Percentiles rank a stretch among this genome's conserved stretches.
Conservation (phyloP, 1,140 invertebrate species). For the Zophobas atratus region DNA sequence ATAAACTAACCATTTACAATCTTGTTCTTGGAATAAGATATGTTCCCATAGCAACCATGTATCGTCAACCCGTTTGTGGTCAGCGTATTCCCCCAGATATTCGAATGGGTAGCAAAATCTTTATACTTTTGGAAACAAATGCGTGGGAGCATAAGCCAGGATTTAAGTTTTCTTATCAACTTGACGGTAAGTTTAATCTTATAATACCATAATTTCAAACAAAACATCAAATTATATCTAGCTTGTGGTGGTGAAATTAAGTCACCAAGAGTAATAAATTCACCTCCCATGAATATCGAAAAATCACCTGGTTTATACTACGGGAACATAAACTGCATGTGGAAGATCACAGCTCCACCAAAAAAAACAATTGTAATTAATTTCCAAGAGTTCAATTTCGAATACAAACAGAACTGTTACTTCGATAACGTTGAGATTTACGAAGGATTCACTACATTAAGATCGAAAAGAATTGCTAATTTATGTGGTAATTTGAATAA, state of each 20-base stretch:
- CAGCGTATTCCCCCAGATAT: constrained; percentile 62
- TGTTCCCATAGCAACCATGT: background rate
- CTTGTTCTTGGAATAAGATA: constrained; percentile 14
- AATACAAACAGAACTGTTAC: constrained; percentile 61
- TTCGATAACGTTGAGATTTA: constrained; percentile 76
- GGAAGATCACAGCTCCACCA: constrained; percentile 82
- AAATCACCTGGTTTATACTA: constrained; percentile 60
- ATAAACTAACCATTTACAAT: constrained; percentile 71
- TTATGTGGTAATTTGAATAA: constrained; percentile 77
- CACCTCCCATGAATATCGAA: constrained; percentile 48
- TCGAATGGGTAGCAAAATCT: constrained; percentile 60
- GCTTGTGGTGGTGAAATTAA: constrained; percentile 71
- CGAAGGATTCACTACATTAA: constrained; percentile 70
- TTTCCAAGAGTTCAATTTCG: constrained; percentile 72
- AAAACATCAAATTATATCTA: constrained; percentile 50
- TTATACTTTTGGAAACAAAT: constrained; percentile 68
- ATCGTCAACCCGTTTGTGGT: constrained; percentile 65
- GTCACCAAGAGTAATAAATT: constrained; percentile 65
- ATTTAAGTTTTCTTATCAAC: constrained; percentile 71
- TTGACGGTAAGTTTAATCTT: constrained; percentile 62
- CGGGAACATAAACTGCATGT: constrained; percentile 80
- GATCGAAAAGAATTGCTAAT: constrained; percentile 69
- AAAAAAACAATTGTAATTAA: constrained; percentile 79
- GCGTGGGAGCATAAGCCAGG: constrained; percentile 68
- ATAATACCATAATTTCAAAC: background rate